Evolutionary conservation across 2,113 vertebrate species (phyloP), one percentile per base, ranked within the genome.

Genomic region (Hydropotes inermis): DNA sequence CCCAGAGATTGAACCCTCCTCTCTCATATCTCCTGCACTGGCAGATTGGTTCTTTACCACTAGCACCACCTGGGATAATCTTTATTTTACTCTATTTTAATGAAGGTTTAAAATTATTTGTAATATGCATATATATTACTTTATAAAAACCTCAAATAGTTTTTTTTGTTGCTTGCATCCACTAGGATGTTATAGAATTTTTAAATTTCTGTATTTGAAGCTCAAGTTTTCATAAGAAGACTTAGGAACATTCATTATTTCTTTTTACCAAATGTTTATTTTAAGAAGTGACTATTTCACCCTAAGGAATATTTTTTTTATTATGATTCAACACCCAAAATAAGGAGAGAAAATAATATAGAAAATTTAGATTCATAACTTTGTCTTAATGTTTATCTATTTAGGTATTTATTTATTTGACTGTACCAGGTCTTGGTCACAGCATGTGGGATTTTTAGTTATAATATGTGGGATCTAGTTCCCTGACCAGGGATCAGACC

Each of bases 241-340:
- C 10, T 87, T 93, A 70, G 54, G 61, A n/a, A 78, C 60, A 89
- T 50, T 85, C 33, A 85, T 87, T 92, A 82, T 92, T 92, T 94
- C 19, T 50, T 93, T 84, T 84, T 70, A 83, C 11, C 67, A 85
- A 86, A 93, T 81, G 14, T 87, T 91, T 96, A 43, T 81, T 74
- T 89, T 55, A 82, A 89, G 14, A 47, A 47, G 27, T 90, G 87
- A 97, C n/a, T 83, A 25, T 93, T 87, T 95, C 25, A 95, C 9
- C 45, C 15, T 87, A 70, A 84, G 28, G 9, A 92, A 82, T 55
- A 84, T 82, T 82, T 94, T 50, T 84, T 70, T 91, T 13, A 76
- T 84, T 43, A 78, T 91, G 76, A 94, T 85, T 94, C 12, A 60
- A 43, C 30, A 92, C 28, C 7, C 39, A 92, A 82, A 96, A 30